Evolutionary conservation across 2,113 vertebrate genomes (phyloP), one percentile per base, ranked within the genome.

Genomic region (Pseudolaguvia tuberculata): DNA sequence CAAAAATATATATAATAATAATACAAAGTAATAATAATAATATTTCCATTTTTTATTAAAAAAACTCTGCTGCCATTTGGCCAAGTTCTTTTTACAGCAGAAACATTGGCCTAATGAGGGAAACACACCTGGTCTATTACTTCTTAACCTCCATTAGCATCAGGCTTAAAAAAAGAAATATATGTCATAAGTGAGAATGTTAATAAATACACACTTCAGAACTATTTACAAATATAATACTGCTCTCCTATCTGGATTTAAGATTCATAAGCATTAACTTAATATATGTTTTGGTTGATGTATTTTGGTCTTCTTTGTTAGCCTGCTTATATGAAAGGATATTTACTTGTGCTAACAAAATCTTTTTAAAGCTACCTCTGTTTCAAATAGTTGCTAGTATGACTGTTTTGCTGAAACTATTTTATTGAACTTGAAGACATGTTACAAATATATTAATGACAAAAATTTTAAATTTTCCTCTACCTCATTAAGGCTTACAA

Each of bases 281-380:
- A 35, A 35, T 35, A 35, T 35, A 6, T 35, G 6, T 35, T 35
- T 35, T 35, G 31, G 31, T 35, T 35, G 31, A 35, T 35, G 31
- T 35, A 35, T 35, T 35, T 35, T 35, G 72, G 71, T 75, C 67
- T 56, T 62, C 76, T 61, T 69, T n/a, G 35, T 72, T 69, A 55
- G 18, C 58, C 35, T 58, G 70, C 47, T 78, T n/a, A 78, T 81
- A 67, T n/a, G 75, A 39, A 81, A 78, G 76, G 53, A 66, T 66
- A 66, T 81, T 81, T 67, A 51, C 65, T 65, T 70, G 50, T 61
- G 63, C 53, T 78, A 53, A 62, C 78, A 81, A 70, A 59, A 61
- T 31, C 53, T 78, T 75, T 75, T n/a, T n/a, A n/a, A n/a, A 72
- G 71, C 53, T 52, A 75, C 53, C 75, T 81, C 52, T 78, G 75